Evolutionary conservation across 2,797 vertebrate genomes (phyloP), one percentile per base, ranked within the genome.

Genomic region (Scomberomorus guttatus): DNA sequence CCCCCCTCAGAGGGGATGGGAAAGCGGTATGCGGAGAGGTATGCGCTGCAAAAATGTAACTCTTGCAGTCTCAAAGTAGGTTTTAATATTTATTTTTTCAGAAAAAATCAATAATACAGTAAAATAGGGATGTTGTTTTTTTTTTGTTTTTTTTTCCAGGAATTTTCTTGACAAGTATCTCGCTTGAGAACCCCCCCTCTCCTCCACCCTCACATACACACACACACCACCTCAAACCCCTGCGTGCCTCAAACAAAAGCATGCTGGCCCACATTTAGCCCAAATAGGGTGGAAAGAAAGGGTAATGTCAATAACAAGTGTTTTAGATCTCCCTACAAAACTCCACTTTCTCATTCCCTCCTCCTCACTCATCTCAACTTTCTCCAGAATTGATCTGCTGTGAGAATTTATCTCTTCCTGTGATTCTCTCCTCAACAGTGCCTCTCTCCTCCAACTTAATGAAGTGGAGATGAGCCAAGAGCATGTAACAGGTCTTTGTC

Each of bases 171-270:
- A 18, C 25, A 51, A 77, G 44, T 60, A 44, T 52, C 34, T 64
- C 10, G 14, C 56, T 79, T 57, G 37, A 57, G 20, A 48, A 68
- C 15, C 5, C 54, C 60, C 46, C 20, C 13, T 3, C 27, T 18
- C 61, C 25, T 29, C 18, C 57, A 48, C 46, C 29, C 67, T 61
- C 59, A 65, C 60, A 55, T 22, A 44, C 59, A 63, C 39, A 48
- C 60, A 13, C 29, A 39, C 66, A 59, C 55, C 22, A 51, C 39
- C 27, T 66, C 77, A 67, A 39, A 80, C 80, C 74, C 81, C 71
- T 80, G 65, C n/a, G 24, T 67, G 75, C 64, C 74, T 85, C 81
- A 75, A 59, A 90, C 90, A 90, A 92, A 90, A 85, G 86, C 80
- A 63, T 55, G 55, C 63, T 72, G 76, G 69, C 79, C 79, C 81